These are phyloP conservation scores for Ailurus styani DNA, from an alignment of 2,113 vertebrate genomes.

Conservation along the genomic window DNA sequence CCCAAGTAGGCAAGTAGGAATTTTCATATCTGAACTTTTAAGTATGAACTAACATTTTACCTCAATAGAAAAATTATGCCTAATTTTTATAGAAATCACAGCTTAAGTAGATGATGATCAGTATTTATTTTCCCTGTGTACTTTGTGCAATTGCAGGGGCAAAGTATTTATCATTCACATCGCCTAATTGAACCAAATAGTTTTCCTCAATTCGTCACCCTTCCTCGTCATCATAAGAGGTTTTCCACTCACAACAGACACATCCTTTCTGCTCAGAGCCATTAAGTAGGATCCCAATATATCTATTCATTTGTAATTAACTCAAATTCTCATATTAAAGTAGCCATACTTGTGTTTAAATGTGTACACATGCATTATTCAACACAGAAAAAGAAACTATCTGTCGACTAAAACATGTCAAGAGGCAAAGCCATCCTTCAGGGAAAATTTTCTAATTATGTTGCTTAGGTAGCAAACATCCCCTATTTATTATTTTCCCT, in stretches of 20 bases:
- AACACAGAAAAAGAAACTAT: not conserved
- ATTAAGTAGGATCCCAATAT: not conserved
- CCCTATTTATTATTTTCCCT: not conserved
- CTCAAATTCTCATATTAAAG: not conserved
- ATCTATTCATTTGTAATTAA: not conserved
- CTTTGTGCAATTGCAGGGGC: not conserved
- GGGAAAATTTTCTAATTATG: not conserved
- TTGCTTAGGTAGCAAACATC: not conserved
- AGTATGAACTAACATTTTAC: not conserved
- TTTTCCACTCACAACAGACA: not conserved
- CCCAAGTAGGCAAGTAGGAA: not conserved
- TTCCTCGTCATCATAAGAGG: not conserved
- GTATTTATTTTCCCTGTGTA: not conserved
- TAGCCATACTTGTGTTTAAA: not conserved
- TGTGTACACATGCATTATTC: not conserved
- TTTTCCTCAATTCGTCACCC: not conserved
- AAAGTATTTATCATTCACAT: not conserved
- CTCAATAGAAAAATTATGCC: not conserved
- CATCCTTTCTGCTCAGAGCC: not conserved
- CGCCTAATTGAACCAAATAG: not conserved
- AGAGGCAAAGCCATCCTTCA: not conserved
- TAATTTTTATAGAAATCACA: not conserved
- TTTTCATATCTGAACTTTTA: slow-evolving; percentile 40
- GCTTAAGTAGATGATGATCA: not conserved
- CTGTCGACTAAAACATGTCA: not conserved